Percentiles rank a stretch among this genome's conserved stretches.
These are phyloP conservation scores for Pteropus alecto DNA, from an alignment of 2,113 vertebrate species.

Conservation along the genomic window DNA sequence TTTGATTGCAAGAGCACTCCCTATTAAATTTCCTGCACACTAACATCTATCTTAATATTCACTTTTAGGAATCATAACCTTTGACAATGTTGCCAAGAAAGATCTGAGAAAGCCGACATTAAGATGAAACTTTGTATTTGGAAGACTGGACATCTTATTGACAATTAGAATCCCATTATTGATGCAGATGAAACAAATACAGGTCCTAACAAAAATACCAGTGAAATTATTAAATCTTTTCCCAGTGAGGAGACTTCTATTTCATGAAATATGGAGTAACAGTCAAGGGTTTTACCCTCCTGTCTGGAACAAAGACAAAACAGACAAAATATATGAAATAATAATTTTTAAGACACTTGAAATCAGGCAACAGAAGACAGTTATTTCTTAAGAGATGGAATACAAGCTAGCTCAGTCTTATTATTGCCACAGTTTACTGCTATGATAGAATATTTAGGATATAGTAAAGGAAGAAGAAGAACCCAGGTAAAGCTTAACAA, in stretches of 20 bases:
- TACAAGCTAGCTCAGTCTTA: background rate
- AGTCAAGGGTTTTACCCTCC: background rate
- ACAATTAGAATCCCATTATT: background rate
- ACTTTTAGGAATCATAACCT: background rate
- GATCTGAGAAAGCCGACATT: background rate
- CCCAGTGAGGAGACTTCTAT: background rate
- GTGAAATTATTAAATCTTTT: background rate
- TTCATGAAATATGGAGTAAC: background rate
- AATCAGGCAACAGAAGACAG: background rate
- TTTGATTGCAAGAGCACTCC: background rate
- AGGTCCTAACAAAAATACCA: background rate
- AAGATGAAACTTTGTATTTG: background rate
- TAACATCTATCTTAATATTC: background rate
- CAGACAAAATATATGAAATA: background rate
- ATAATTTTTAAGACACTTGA: background rate
- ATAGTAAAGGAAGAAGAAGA: background rate
- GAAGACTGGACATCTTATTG: background rate
- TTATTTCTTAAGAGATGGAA: background rate
- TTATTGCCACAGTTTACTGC: background rate
- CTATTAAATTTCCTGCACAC: background rate
- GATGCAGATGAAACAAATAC: background rate
- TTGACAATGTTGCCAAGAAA: background rate
- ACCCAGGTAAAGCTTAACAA: background rate
- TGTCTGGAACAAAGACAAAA: background rate
- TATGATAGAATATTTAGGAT: background rate